phyloP scores from a whole-genome alignment of 2,797 vertebrate species.

The Tamandua tetradactyla region DNA sequence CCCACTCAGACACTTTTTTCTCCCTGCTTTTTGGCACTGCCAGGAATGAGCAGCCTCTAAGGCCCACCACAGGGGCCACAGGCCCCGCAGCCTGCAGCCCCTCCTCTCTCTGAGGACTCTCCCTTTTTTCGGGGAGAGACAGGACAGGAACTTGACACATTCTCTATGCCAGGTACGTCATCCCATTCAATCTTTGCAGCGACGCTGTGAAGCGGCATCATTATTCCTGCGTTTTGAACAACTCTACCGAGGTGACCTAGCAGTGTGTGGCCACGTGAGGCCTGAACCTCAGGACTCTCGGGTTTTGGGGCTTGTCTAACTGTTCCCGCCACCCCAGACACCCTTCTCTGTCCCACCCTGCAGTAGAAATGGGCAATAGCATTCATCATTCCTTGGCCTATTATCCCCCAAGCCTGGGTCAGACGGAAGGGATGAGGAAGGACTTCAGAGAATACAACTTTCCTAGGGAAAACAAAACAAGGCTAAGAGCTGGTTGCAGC shows the following conservation, averaged over 20 bases:
- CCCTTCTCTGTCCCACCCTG: not conserved
- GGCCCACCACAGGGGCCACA: not conserved
- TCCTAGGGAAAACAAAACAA: not conserved
- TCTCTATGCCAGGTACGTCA: not conserved
- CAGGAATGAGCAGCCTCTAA: not conserved
- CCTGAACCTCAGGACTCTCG: not conserved
- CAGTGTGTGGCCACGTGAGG: not conserved
- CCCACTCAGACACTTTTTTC: conserved; percentile 41
- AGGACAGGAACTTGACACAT: not conserved
- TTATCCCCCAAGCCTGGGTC: not conserved
- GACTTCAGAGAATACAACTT: not conserved
- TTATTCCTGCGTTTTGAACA: not conserved
- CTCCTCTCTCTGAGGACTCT: not conserved
- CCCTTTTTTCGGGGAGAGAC: not conserved
- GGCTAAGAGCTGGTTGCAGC: not conserved
- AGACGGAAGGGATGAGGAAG: not conserved
- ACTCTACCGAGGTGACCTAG: not conserved
- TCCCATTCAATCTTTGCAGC: not conserved
- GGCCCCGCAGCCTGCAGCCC: not conserved
- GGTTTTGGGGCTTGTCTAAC: not conserved
- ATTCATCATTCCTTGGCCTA: not conserved
- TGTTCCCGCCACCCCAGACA: fast-evolving
- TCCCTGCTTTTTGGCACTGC: not conserved
- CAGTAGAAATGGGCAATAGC: not conserved
- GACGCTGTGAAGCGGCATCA: not conserved